Base-by-base conservation (phyloP, 2,113 vertebrate species). In the Hemiprocne comata region DNA sequence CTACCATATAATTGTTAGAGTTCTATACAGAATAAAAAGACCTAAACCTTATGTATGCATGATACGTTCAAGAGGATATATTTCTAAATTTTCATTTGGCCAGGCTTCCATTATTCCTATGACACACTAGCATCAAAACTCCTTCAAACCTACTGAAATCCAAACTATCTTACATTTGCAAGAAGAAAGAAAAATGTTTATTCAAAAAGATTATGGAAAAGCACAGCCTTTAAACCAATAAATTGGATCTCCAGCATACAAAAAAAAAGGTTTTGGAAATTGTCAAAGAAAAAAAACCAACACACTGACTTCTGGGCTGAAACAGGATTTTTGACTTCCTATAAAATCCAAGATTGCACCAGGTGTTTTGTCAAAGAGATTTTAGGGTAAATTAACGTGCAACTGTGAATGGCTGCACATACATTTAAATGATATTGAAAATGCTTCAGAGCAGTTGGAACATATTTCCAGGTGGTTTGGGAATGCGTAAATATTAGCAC, bases 401-500 rank as follows among this genome's bases (percentile, higher is more conserved):
- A 69, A 48, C 36, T n/a, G 16, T 62, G 70, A 86, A 91, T 65
- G 85, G 85, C 72, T 92, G 42, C 90, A 72, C 90, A 87, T 91
- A 94, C 74, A 48, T 93, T 94, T 88, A 94, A 94, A 87, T 78
- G 36, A 70, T 83, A 94, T 7, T 92, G 69, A 95, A 94, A 94
- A 94, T 83, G 92, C 90, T 93, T 93, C 90, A 88, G 90, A 95
- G 71, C 86, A 78, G 70, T 86, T 92, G 81, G 89, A 94, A 84
- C 89, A n/a, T 88, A 82, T 91, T 95, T 97, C 87, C 73, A 94
- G 93, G 92, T 94, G 89, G 73, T 83, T 85, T 86, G 85, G 84
- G 90, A 96, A 93, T 25, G 31, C 96, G 87, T 94, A 88, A 92
- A 95, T 95, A 92, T 83, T 78, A 90, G 82, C 91, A 91, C 72